These are phyloP conservation scores for Zaprionus vittiger DNA, from an alignment of 1,140 invertebrate genomes.

Conservation along the genomic window DNA sequence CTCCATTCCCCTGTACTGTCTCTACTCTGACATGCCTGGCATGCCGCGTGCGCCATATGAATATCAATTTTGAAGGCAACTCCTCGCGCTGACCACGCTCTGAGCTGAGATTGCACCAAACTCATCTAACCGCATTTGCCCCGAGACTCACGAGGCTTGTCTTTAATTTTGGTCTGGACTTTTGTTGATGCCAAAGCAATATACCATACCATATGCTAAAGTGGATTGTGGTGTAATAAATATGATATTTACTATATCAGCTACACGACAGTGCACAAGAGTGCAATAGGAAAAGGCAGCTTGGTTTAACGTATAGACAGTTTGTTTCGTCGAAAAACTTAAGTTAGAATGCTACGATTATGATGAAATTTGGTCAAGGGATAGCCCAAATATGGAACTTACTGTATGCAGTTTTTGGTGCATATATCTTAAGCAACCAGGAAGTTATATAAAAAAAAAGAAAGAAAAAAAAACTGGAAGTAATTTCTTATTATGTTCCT, in stretches of 20 bases:
- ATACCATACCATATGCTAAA: background rate
- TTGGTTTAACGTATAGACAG: too few relatives aligned
- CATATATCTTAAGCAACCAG: too few relatives aligned
- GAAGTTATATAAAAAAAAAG: too few relatives aligned
- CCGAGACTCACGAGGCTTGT: background rate
- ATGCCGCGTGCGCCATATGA: constrained; percentile 48
- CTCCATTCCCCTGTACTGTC: background rate
- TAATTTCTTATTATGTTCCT: too few relatives aligned
- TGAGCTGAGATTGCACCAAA: background rate
- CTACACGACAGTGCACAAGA: too few relatives aligned
- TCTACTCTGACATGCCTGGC: constrained; percentile 31
- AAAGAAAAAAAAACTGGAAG: too few relatives aligned
- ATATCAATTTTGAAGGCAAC: constrained; percentile 47
- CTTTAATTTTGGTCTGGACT: background rate
- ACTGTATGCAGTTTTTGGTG: too few relatives aligned
- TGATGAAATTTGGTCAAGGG: background rate
- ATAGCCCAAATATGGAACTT: background rate
- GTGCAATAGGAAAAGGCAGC: background rate
- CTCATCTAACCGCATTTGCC: constrained; percentile 2
- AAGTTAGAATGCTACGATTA: background rate
- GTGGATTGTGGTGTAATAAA: too few relatives aligned
- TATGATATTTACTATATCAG: too few relatives aligned
- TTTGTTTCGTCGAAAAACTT: background rate
- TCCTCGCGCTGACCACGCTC: constrained; percentile 18
- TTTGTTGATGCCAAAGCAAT: constrained; percentile 2